Base-by-base conservation (phyloP, 2,888 invertebrate genomes). In the Cerceris ruficornis region DNA sequence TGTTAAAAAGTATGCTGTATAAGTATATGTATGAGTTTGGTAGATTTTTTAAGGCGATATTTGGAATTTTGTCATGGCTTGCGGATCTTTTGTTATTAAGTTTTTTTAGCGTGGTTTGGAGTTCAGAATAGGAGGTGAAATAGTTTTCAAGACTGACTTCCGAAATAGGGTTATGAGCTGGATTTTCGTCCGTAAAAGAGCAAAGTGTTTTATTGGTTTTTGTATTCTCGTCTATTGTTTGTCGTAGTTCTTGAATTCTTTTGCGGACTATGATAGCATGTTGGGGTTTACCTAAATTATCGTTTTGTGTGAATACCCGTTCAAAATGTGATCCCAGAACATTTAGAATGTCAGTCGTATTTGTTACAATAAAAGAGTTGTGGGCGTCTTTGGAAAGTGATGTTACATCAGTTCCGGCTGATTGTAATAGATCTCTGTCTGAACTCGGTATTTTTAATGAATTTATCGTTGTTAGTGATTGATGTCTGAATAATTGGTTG, bases 1-100 rank as follows among this genome's bases (percentile, higher is more conserved):
- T 84, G 43, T 80, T 84, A 28, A 84, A 84, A 1, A 83, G 9
- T 13, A 82, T 52, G 1, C 54, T 59, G 13, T 69, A 72, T 41
- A 42, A 14, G 1, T 60, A n/a, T 8, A 64, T 68, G 11, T 71
- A 46, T 9, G 6, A 6, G 9, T 2, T 9, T 0, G 79, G 67
- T 0, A 76, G n/a, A 13, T 80, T 57, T 64, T 78, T 78, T 2
- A 81, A 15, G 0, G 57, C 54, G 9, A 76, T 65, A 9, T 82
- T 80, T 1, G 77, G 79, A 0, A 81, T 81, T 0, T 68, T 49
- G 17, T 80, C 76, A 11, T 69, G 65, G 2, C 80, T 74, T 6
- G 81, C 43, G 0, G 80, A 84, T 72, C 72, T 80, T 71, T 83
- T 81, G 14, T 75, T 80, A 8, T 77, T 77, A 9, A 77, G 41